Conservation (phyloP, 2,888 invertebrate species). For the Phorcus lineatus region DNA sequence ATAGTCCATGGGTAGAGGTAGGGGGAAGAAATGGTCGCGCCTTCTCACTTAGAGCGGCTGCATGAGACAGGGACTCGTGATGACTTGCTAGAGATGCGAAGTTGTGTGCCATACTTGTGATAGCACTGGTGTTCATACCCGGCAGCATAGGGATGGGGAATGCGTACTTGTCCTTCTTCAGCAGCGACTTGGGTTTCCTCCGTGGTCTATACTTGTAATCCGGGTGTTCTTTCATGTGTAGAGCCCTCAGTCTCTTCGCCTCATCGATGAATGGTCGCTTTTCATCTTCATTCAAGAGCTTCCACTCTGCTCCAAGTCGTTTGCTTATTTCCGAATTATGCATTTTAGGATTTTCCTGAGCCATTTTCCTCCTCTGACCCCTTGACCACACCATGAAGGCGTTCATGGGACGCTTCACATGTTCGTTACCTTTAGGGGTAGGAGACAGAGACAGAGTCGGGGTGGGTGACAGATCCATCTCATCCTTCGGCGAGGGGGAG, state of each 20-base stretch:
- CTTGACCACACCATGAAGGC: conserved; percentile 98
- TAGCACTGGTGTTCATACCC: conserved; percentile 50
- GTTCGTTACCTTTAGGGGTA: conserved; percentile 75
- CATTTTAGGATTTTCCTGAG: conserved; percentile 99
- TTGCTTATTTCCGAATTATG: conserved; percentile 98
- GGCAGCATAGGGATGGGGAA: conserved; percentile 69
- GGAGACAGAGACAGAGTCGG: conserved; percentile 20
- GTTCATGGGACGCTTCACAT: conserved; percentile 99
- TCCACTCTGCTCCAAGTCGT: conserved; percentile 98
- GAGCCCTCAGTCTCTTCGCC: conserved; percentile 95
- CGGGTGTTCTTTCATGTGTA: conserved; percentile 99
- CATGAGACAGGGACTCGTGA: conserved; percentile 33
- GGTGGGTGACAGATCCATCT: background rate
- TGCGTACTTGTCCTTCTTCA: conserved; percentile 90
- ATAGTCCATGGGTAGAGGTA: conserved; percentile 52
- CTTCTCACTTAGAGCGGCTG: conserved; percentile 51
- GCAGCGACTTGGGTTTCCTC: conserved; percentile 90
- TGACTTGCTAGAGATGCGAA: conserved; percentile 38
- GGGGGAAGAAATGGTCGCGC: conserved; percentile 65
- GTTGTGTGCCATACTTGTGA: conserved; percentile 38
- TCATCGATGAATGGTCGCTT: conserved; percentile 99
- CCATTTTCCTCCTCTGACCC: conserved; percentile 98
- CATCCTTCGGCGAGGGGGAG: background rate
- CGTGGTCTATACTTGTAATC: conserved; percentile 98
- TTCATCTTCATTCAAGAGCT: conserved; percentile 93